These are phyloP conservation scores for Oncorhynchus mykiss DNA, from an alignment of 2,113 vertebrate species.

Conservation along the genomic window DNA sequence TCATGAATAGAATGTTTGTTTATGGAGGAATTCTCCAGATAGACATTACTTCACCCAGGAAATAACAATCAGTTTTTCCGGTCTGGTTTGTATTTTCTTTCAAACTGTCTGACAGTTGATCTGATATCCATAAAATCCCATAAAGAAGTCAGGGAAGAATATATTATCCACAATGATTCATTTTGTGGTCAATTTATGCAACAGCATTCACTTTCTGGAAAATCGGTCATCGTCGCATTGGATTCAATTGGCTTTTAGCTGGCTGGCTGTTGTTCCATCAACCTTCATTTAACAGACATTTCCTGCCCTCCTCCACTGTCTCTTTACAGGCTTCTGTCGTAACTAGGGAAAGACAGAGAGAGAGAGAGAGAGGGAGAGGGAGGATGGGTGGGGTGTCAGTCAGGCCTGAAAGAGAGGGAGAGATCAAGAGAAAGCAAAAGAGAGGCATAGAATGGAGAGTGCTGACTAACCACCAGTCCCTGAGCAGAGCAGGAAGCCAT, in stretches of 20 bases:
- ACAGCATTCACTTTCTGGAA: neutral
- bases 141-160: neutral
- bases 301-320: constrained; percentile 33
- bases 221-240: constrained; percentile 16
- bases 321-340: constrained; percentile 19
- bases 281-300: constrained; percentile 35
- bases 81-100: constrained; percentile 10
- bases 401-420: constrained; percentile 8
- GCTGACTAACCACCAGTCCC: constrained; percentile 1
- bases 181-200: constrained; percentile 6
- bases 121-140: neutral
- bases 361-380: neutral
- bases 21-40: constrained; percentile 21
- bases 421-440: neutral
- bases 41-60: constrained; percentile 43
- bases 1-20: constrained; percentile 61
- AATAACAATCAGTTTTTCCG: constrained; percentile 60
- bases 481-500: too few species aligned
- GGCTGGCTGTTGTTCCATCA: constrained; percentile 36
- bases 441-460: neutral
- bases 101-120: neutral
- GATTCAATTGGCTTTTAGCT: constrained; percentile 14
- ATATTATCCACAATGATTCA: constrained; percentile 37
- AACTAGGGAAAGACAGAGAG: neutral
- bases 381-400: constrained; percentile 27